Percentiles rank a stretch among this genome's conserved stretches.
Conservation (phyloP, 2,888 invertebrate species). For the Anticlea derivata region DNA sequence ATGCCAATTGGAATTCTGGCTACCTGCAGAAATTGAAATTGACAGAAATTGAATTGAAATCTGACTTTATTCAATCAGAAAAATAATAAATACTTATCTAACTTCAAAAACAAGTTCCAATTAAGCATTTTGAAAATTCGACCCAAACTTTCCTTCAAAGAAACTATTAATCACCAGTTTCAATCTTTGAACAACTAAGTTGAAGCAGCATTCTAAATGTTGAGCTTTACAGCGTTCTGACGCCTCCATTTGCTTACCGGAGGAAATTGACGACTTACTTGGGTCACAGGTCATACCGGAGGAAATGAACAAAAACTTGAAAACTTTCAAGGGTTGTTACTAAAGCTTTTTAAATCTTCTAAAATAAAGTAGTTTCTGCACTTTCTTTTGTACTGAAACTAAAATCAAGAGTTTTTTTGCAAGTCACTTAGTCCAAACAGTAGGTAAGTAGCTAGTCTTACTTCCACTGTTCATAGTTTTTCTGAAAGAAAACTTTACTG, state of each 20-base stretch:
- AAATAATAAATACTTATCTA: no score
- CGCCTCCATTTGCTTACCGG: constrained; percentile 24
- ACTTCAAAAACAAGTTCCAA: no score
- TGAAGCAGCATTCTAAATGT: constrained; percentile 8
- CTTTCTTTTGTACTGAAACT: no score
- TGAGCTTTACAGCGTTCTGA: constrained; percentile 19
- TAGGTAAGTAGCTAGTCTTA: no score
- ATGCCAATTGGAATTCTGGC: no score
- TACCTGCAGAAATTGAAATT: no score
- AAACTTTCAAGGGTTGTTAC: constrained; percentile 23
- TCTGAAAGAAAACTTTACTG: no score
- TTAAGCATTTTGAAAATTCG: no score
- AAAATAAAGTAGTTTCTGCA: constrained; percentile 1
- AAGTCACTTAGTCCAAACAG: constrained; percentile 4
- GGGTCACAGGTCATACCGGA: constrained; percentile 14
- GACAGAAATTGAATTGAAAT: no score
- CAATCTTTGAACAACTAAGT: neutral
- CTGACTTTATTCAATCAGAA: no score
- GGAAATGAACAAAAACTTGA: constrained; percentile 24
- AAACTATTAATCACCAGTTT: neutral
- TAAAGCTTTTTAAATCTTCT: constrained; percentile 23
- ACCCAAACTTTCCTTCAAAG: neutral
- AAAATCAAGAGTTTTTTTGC: constrained; percentile 2
- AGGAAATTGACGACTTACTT: constrained; percentile 27
- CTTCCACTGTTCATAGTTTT: no score